phyloP scores from a whole-genome alignment of 1,140 invertebrate species.

The Aradophagus sp. region DNA sequence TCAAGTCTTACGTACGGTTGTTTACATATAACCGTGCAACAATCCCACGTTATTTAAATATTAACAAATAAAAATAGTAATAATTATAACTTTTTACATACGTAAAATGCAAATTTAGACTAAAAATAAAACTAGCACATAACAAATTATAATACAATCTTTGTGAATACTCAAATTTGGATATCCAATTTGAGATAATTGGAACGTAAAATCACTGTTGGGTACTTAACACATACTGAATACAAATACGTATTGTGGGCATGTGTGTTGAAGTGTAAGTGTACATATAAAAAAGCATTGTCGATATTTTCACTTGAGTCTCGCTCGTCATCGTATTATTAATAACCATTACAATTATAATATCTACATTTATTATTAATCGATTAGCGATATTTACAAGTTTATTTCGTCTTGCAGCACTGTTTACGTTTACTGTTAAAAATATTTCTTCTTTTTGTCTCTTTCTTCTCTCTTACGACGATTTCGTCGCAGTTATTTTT shows the following conservation, averaged over 20 bases:
- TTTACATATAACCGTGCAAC: too few species aligned
- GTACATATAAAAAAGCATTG: conserved; percentile 72
- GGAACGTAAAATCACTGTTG: conserved; percentile 44
- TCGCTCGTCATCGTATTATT: conserved; percentile 56
- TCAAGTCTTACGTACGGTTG: too few species aligned
- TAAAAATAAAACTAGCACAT: conserved; percentile 37
- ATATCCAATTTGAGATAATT: conserved; percentile 40
- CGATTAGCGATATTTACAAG: conserved; percentile 69
- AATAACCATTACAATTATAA: conserved; percentile 61
- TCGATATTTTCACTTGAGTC: conserved; percentile 68
- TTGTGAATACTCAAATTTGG: conserved; percentile 47
- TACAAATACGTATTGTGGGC: conserved; percentile 44
- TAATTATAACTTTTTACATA: conserved; percentile 47
- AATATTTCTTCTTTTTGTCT: conserved; percentile 67
- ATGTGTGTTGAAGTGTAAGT: conserved; percentile 50
- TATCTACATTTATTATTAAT: conserved; percentile 69
- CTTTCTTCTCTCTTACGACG: conserved; percentile 48
- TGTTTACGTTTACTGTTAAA: conserved; percentile 65
- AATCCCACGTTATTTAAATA: conserved; percentile 41
- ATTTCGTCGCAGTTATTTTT: conserved; percentile 26
- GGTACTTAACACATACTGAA: conserved; percentile 50
- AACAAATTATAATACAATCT: conserved; percentile 53
- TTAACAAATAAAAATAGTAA: conserved; percentile 48
- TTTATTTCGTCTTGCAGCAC: conserved; percentile 55
- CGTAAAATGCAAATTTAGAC: conserved; percentile 29